Base-by-base conservation (phyloP, 1,140 invertebrate species). In the Anastatus disparis region DNA sequence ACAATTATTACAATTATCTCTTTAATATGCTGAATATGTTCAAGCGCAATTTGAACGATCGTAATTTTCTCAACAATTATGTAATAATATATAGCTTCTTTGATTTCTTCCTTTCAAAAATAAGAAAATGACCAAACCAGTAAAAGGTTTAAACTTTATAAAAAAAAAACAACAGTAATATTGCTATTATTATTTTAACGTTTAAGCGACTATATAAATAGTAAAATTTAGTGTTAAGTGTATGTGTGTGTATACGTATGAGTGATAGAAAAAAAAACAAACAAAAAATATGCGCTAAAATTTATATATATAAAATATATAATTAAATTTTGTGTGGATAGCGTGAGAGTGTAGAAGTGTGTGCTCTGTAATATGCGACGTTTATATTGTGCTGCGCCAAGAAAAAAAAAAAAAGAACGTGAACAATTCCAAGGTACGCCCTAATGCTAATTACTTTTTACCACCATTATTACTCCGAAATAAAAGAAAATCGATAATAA, bases 331-430 rank as follows among this genome's bases (percentile, higher is more conserved):
- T n/a, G n/a, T n/a, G n/a, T n/a, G n/a, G n/a, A 40, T 31, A 2
- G 52, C 50, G 71, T 44, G 53, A 53, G 61, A 12, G 55, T 66
- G 40, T 62, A 65, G 64, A 52, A 73, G 66, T 76, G 72, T 61
- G 62, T 69, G 70, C 70, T 68, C 48, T 42, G 59, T 65, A 52
- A 20, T 52, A 50, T 73, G 81, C 81, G 84, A 85, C 81, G 82
- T 86, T 86, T 86, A 85, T 85, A 86, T 86, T 85, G 83, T 85
- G 85, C 83, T 85, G 81, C 83, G 83, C 81, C n/a, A n/a, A n/a
- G n/a, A n/a, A n/a, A n/a, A n/a, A n/a, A n/a, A n/a, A 86, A 86
- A 83, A 86, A 85, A 85, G 84, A 85, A 86, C 83, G 84, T 85
- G 84, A 85, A 86, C 85, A 82, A 84, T 85, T 86, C 84, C 85